Conservation (phyloP, 2,888 invertebrate genomes). For the Nephrocerus scutellatus region DNA sequence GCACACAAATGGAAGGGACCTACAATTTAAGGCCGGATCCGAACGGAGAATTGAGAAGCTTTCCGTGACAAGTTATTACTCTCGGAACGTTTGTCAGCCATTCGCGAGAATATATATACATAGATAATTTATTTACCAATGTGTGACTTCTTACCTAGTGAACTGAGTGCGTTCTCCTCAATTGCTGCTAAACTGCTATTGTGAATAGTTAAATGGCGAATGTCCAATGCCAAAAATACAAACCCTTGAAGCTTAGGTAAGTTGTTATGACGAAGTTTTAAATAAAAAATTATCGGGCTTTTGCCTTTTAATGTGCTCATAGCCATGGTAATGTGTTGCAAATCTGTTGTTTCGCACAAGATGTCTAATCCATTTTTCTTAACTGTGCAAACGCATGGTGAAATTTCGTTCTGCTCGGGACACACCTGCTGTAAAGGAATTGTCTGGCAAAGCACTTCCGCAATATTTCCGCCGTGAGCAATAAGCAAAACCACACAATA, state of each 20-base stretch:
- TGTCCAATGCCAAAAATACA: slow-evolving; percentile 79
- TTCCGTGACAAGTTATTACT: no score
- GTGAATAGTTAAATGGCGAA: slow-evolving; percentile 80
- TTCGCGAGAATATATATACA: no score
- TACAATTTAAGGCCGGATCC: no score
- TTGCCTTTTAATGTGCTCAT: slow-evolving; percentile 77
- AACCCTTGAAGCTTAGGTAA: slow-evolving; percentile 78
- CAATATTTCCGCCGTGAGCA: no score
- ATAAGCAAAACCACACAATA: no score
- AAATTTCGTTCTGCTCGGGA: slow-evolving; percentile 65
- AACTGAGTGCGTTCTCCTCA: slow-evolving; percentile 80
- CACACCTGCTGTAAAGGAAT: slow-evolving; percentile 58
- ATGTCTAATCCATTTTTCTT: slow-evolving; percentile 86
- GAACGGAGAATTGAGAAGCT: no score
- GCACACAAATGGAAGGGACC: no score
- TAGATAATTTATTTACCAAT: slow-evolving; percentile 1
- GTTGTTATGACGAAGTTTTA: slow-evolving; percentile 80
- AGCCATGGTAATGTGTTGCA: slow-evolving; percentile 68
- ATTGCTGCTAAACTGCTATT: slow-evolving; percentile 82
- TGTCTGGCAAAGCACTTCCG: no score
- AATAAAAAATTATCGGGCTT: slow-evolving; percentile 75
- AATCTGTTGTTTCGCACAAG: slow-evolving; percentile 79
- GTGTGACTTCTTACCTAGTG: slow-evolving; percentile 63
- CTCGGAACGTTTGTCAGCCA: no score
- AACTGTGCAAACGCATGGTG: slow-evolving; percentile 75